Evolutionary conservation across 1,140 invertebrate species (phyloP), one percentile per base, ranked within the genome.

Genomic region (Brachionus calyciflorus): DNA sequence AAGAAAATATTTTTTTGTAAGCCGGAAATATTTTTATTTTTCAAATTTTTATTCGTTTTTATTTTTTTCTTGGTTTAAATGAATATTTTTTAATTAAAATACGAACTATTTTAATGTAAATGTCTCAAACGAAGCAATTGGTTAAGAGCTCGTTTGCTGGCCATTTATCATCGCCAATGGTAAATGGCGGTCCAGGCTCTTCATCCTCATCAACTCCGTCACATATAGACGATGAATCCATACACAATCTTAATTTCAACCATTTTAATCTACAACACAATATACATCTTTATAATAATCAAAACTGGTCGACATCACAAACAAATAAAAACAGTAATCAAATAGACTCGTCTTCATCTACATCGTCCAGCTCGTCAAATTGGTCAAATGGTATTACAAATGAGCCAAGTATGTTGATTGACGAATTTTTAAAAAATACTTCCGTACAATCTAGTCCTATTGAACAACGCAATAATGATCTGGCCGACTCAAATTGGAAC

Each of bases 61-160:
- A n/a, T n/a, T n/a, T 37, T 37, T n/a, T 49, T 49, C n/a, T 17
- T n/a, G 12, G 12, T n/a, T 49, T 53, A 53, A 53, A 53, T 53
- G 51, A 53, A 21, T 53, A 24, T 19, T 26, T 12, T 6, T 14
- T 2, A 53, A 24, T 21, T 19, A 6, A 21, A 4, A 53, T 2
- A 17, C 3, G 55, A 28, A 40, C 5, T 1, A n/a, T n/a, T n/a
- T n/a, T n/a, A n/a, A n/a, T n/a, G n/a, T n/a, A n/a, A 65, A 65
- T 65, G 60, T 65, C 60, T 41, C 60, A 65, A 65, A 24, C 60
- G 17, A 65, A 65, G 40, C 60, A 65, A 46, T 44, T 65, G 37
- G 60, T 65, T 30, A 65, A 65, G 60, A 65, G 37, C 24, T 65
- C 60, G 60, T 41, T 37, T 33, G 41, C 24, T 17, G 60, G 60